phyloP scores from a whole-genome alignment of 1,140 invertebrate species.

The Hyposmocoma kahamanoa region DNA sequence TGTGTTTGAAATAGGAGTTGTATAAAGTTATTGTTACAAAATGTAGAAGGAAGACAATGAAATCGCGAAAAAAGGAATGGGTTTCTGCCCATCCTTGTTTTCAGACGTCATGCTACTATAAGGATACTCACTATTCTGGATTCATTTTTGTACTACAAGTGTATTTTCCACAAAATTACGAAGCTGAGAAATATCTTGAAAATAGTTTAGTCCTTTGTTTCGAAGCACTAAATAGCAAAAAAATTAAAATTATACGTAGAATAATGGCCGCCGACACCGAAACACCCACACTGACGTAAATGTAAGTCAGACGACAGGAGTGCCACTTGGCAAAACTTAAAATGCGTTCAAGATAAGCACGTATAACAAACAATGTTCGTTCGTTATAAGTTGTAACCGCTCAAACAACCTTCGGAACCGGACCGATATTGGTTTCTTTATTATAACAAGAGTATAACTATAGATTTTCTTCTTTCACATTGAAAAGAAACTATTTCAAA shows the following conservation, averaged over 20 bases:
- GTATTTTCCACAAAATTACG: slow-evolving; percentile 47
- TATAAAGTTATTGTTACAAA: neutral
- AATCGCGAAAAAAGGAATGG: slow-evolving; percentile 43
- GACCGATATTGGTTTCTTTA: too few species aligned
- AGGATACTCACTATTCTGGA: slow-evolving; percentile 68
- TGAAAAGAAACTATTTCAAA: too few species aligned
- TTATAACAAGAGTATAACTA: too few species aligned
- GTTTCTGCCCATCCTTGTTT: slow-evolving; percentile 53
- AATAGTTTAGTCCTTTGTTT: slow-evolving; percentile 61
- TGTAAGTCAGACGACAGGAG: slow-evolving; percentile 61
- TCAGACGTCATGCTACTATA: slow-evolving; percentile 35
- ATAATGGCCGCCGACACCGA: slow-evolving; percentile 66
- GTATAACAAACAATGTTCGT: too few species aligned
- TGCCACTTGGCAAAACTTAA: slow-evolving; percentile 67
- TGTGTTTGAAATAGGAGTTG: neutral
- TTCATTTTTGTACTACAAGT: slow-evolving; percentile 68
- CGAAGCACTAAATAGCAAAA: slow-evolving; percentile 59
- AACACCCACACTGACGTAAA: slow-evolving; percentile 70
- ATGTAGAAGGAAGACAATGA: slow-evolving; percentile 36
- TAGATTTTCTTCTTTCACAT: too few species aligned
- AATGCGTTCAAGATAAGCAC: slow-evolving; percentile 35
- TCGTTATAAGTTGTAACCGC: too few species aligned
- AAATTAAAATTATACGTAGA: slow-evolving; percentile 65
- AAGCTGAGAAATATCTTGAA: slow-evolving; percentile 35
- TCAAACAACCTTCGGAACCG: too few species aligned